phyloP scores from a whole-genome alignment of 2,888 invertebrate genomes.

The Oxystoma pomonae region DNA sequence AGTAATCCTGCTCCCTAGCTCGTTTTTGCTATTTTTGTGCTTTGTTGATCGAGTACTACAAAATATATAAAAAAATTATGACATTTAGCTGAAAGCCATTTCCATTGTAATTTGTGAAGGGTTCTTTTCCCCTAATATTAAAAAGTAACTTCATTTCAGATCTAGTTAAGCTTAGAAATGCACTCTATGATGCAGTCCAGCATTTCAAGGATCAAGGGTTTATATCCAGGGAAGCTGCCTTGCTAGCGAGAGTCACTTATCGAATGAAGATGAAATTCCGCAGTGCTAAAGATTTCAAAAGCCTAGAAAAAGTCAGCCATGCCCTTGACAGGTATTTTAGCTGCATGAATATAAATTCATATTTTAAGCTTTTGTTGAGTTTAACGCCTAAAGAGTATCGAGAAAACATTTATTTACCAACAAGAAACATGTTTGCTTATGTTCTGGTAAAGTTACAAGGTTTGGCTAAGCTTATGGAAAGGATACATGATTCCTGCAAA shows the following conservation, averaged over 20 bases:
- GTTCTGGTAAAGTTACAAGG: slow-evolving; percentile 49
- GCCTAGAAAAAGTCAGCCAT: slow-evolving; percentile 48
- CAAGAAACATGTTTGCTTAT: slow-evolving; percentile 49
- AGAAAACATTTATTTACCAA: slow-evolving; percentile 42
- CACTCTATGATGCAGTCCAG: slow-evolving; percentile 29
- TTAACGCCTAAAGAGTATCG: slow-evolving; percentile 25
- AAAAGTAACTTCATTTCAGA: slow-evolving; percentile 34
- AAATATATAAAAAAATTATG: too few relatives aligned
- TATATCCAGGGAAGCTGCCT: slow-evolving; percentile 45
- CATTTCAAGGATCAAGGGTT: slow-evolving; percentile 36
- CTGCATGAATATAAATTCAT: slow-evolving; percentile 39
- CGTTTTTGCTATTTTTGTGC: too few relatives aligned
- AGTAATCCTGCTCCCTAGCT: too few relatives aligned
- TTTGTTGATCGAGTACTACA: too few relatives aligned
- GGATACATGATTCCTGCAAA: slow-evolving; percentile 43
- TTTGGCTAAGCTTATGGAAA: slow-evolving; percentile 46
- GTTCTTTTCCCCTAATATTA: too few relatives aligned
- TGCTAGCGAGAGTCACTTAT: slow-evolving; percentile 37
- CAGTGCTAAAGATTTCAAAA: slow-evolving; percentile 50
- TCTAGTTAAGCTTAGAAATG: slow-evolving; percentile 24
- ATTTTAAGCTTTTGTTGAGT: slow-evolving; percentile 32
- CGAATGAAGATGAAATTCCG: slow-evolving; percentile 50
- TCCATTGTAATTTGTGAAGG: too few relatives aligned
- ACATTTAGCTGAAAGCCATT: too few relatives aligned
- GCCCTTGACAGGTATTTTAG: slow-evolving; percentile 45